These are phyloP conservation scores for Carettochelys insculpta DNA, from an alignment of 2,113 vertebrate genomes.

Conservation along the genomic window DNA sequence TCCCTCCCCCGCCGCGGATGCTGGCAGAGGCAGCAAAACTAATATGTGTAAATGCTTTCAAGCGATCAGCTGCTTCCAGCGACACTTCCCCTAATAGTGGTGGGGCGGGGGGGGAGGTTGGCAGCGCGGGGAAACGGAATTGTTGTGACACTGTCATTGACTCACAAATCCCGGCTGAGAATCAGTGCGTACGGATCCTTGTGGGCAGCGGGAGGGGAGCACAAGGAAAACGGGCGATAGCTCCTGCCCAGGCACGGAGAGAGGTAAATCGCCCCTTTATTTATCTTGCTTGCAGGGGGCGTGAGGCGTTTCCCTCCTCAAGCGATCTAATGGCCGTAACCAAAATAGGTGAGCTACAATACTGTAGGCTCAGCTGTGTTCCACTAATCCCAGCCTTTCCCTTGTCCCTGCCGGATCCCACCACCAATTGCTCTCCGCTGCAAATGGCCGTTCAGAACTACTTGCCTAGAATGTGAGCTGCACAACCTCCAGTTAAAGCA, in stretches of 20 bases:
- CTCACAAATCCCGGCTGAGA: conserved; percentile 74
- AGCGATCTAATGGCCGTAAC: conserved; percentile 53
- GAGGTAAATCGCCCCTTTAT: conserved; percentile 54
- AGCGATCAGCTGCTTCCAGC: conserved; percentile 70
- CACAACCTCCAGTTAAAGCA: conserved; percentile 10
- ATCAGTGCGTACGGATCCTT: conserved; percentile 74
- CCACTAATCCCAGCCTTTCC: conserved; percentile 50
- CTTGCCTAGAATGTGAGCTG: conserved; percentile 47
- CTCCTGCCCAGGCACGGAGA: conserved; percentile 33
- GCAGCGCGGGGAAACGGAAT: conserved; percentile 74
- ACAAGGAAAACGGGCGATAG: conserved; percentile 17
- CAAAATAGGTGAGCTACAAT: conserved; percentile 50
- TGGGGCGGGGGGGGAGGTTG: conserved; percentile 50
- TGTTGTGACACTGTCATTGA: conserved; percentile 82
- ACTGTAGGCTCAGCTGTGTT: conserved; percentile 59
- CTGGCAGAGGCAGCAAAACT: conserved; percentile 80
- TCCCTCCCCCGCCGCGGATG: conserved; percentile 53
- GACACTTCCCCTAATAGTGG: conserved; percentile 69
- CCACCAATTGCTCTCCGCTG: conserved; percentile 64
- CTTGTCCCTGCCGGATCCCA: conserved; percentile 54
- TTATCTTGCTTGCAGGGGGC: conserved; percentile 55
- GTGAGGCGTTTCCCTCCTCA: conserved; percentile 41
- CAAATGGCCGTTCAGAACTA: conserved; percentile 65
- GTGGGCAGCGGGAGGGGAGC: conserved; percentile 43
- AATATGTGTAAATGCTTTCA: conserved; percentile 79